A percentile compares a stretch with the other conserved stretches of the same genome.
phyloP scores from a whole-genome alignment of 2,888 invertebrate genomes.

The Thecocarcelia acutangulata region DNA sequence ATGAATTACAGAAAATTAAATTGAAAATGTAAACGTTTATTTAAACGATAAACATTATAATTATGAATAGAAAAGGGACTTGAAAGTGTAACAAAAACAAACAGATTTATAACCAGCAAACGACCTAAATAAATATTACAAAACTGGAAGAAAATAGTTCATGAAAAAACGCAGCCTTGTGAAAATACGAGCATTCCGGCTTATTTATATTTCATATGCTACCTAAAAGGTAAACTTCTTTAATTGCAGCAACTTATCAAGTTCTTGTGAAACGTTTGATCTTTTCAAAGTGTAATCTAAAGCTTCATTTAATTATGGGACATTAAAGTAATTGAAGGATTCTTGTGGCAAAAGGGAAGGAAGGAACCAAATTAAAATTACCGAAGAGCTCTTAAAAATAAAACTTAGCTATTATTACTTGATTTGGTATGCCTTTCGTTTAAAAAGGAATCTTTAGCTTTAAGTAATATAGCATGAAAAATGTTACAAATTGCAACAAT shows the following conservation, averaged over 20 bases:
- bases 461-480: no score
- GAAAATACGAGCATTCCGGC: background rate
- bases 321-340: no score
- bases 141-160: background rate
- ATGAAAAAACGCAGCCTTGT: conserved; percentile 10
- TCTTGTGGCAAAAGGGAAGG: no score
- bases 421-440: no score
- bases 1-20: conserved; percentile 58
- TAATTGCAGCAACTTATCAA: conserved; percentile 18
- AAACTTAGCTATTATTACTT: no score
- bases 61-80: conserved; percentile 17
- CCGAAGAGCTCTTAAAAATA: no score
- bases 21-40: conserved; percentile 41
- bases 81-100: background rate
- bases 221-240: conserved; percentile 9
- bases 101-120: no score
- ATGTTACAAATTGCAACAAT: no score
- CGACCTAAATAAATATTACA: background rate
- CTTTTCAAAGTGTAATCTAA: background rate
- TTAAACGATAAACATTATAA: conserved; percentile 13
- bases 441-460: no score
- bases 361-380: no score
- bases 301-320: no score
- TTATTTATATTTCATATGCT: background rate
- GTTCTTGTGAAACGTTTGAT: background rate